Conservation (phyloP, 2,797 vertebrate genomes). For the Pogoniulus pusillus region DNA sequence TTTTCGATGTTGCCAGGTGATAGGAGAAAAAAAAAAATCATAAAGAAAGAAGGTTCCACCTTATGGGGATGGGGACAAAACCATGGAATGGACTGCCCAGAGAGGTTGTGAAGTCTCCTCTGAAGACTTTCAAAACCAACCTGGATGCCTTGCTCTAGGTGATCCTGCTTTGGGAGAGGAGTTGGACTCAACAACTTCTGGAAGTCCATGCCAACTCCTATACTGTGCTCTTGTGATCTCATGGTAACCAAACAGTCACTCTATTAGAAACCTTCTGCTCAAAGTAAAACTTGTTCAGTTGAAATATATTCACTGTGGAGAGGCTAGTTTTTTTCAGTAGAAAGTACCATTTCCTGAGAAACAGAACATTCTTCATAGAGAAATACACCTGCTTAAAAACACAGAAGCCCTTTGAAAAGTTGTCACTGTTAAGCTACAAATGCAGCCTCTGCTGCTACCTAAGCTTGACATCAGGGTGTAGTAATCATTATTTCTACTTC, state of each 20-base stretch:
- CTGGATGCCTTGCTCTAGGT: too few species aligned
- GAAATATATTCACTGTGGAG: background rate
- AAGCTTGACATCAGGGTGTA: background rate
- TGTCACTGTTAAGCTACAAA: background rate
- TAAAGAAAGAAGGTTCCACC: too few species aligned
- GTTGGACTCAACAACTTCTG: too few species aligned
- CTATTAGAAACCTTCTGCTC: background rate
- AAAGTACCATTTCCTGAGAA: background rate
- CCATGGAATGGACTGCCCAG: too few species aligned
- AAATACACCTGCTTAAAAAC: background rate
- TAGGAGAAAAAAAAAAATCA: too few species aligned
- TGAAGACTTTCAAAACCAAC: too few species aligned
- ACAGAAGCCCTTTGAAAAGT: background rate
- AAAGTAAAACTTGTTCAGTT: background rate
- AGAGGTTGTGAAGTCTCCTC: too few species aligned
- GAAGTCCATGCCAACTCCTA: too few species aligned
- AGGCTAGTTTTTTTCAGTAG: background rate
- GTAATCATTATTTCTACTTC: background rate
- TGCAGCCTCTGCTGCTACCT: background rate
- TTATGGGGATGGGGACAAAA: too few species aligned
- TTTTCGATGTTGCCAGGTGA: too few species aligned
- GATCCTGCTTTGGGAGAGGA: too few species aligned
- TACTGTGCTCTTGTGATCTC: too few species aligned
- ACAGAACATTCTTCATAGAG: background rate
- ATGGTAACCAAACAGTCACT: background rate